Percentiles rank a stretch among this genome's conserved stretches.
These are phyloP conservation scores for Erethizon dorsatum DNA, from an alignment of 2,797 vertebrate species.

Conservation along the genomic window DNA sequence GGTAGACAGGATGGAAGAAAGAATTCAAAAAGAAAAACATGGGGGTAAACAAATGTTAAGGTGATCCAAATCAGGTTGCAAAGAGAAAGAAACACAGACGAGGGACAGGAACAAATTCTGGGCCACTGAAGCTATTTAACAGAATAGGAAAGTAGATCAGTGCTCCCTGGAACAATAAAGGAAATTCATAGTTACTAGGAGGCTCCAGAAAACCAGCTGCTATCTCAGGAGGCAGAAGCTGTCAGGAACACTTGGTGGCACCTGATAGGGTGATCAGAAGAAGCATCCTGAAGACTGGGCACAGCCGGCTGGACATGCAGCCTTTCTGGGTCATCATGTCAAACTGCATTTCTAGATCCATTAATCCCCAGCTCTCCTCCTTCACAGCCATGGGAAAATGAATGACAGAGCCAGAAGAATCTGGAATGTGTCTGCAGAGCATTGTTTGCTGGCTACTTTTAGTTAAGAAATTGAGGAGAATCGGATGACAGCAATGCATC, in stretches of 20 bases:
- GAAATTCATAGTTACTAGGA: neutral
- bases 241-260: neutral
- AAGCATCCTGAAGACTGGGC: neutral
- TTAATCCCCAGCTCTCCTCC: neutral
- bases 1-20: neutral
- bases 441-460: neutral
- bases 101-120: neutral
- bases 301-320: neutral
- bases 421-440: neutral
- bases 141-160: slow-evolving; percentile 28
- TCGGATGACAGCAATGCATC: neutral
- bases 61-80: neutral
- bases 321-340: neutral
- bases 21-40: slow-evolving; percentile 8
- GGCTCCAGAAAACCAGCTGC: slow-evolving; percentile 24
- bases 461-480: neutral
- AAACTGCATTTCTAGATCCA: neutral
- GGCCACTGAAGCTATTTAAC: neutral
- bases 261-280: neutral
- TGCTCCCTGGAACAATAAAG: neutral
- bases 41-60: neutral
- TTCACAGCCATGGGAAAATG: neutral
- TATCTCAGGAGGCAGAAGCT: neutral
- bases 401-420: neutral
- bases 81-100: neutral